Percentiles rank a stretch among this genome's conserved stretches.
Evolutionary conservation across 2,888 invertebrate genomes (phyloP).

Genomic region (Ophion ventricosus): DNA sequence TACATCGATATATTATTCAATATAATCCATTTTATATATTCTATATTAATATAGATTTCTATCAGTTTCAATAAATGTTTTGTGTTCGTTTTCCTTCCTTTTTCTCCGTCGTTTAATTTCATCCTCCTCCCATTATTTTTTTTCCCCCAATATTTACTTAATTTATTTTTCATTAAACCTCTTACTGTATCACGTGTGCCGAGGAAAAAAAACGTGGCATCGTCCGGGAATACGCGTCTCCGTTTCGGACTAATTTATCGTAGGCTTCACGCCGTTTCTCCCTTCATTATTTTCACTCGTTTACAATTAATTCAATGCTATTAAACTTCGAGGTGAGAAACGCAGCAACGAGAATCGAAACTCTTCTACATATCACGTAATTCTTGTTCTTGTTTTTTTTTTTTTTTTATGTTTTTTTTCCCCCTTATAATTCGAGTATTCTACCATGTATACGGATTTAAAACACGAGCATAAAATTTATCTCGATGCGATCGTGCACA

Average conservation of each 20-base stretch:
- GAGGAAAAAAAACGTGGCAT: conserved; percentile 74
- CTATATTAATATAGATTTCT: conserved; percentile 81
- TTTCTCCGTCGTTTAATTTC: conserved; percentile 73
- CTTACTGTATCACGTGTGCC: conserved; percentile 78
- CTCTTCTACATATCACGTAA: conserved; percentile 52
- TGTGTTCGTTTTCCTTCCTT: conserved; percentile 58
- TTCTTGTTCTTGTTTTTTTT: conserved; percentile 23
- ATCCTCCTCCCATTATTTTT: not conserved
- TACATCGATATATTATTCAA: conserved; percentile 83
- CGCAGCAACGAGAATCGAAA: conserved; percentile 54
- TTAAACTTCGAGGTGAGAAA: conserved; percentile 44
- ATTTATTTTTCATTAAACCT: conserved; percentile 64
- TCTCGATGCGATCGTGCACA: conserved; percentile 47
- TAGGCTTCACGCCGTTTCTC: conserved; percentile 41
- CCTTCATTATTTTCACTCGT: conserved; percentile 35
- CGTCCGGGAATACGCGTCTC: conserved; percentile 74
- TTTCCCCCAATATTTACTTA: conserved; percentile 62
- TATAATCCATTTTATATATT: conserved; percentile 81
- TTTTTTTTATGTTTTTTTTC: conserved; percentile 14
- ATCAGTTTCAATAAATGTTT: conserved; percentile 77
- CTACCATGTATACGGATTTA: conserved; percentile 56
- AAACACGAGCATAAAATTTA: conserved; percentile 57
- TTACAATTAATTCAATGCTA: conserved; percentile 45
- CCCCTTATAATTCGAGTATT: conserved; percentile 17
- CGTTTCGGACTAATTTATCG: conserved; percentile 56